Evolutionary conservation across 2,113 vertebrate species (phyloP).

Genomic region (Urocitellus parryii): DNA sequence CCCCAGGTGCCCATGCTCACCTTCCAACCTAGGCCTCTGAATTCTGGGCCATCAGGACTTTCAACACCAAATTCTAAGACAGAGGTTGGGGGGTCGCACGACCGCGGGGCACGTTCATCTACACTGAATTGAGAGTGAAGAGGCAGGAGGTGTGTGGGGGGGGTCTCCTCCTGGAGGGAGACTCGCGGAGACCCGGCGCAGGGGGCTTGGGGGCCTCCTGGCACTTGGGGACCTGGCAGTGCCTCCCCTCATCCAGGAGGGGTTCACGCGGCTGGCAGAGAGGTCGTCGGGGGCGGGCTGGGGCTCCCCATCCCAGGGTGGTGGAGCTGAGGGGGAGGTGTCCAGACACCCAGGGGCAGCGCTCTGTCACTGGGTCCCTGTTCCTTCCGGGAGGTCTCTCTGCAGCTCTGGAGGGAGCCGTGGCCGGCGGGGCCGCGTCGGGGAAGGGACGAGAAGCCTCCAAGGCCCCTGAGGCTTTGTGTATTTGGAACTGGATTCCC

Average conservation of each 20-base stretch:
- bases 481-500: slow-evolving; percentile 58
- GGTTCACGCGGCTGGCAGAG: not conserved
- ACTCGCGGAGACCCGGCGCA: not conserved
- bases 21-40: not conserved
- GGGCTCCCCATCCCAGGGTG: not conserved
- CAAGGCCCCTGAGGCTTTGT: slow-evolving; percentile 68
- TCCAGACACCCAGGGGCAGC: not conserved
- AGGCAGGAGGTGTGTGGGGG: not conserved
- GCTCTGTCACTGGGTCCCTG: not conserved
- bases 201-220: not conserved
- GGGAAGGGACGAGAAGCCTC: not conserved
- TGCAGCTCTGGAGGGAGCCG: not conserved
- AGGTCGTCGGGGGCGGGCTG: not conserved
- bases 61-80: not conserved
- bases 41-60: not conserved
- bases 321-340: not conserved
- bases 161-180: not conserved
- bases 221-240: not conserved
- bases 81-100: not conserved
- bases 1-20: not conserved
- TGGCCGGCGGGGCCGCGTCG: not conserved
- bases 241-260: too few relatives aligned
- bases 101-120: not conserved
- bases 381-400: rapidly evolving
- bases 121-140: not conserved